Conservation (phyloP, 2,113 vertebrate species). For the Trichomycterus rosablanca region DNA sequence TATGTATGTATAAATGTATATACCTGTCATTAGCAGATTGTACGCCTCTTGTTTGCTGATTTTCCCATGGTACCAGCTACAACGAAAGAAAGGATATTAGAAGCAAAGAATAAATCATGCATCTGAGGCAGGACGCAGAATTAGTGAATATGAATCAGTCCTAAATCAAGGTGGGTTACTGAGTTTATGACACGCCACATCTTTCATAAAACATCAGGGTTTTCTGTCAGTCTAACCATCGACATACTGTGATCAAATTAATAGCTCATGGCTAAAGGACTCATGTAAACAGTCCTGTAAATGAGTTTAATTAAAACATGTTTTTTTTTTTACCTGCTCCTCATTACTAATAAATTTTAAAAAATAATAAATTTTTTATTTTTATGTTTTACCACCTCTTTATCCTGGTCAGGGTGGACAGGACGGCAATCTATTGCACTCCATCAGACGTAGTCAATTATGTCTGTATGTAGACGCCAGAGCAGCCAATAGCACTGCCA, state of each 20-base stretch:
- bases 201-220: background rate
- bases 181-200: background rate
- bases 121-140: conserved; percentile 36
- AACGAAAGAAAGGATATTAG: conserved; percentile 42
- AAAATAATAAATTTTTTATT: too few species aligned
- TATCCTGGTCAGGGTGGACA: too few species aligned
- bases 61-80: conserved; percentile 98
- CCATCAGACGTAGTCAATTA: too few species aligned
- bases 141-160: conserved; percentile 38
- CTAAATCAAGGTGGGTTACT: conserved; percentile 41
- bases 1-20: conserved; percentile 5
- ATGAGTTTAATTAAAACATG: too few species aligned
- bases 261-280: background rate
- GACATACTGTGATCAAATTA: conserved; percentile 6
- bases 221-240: background rate
- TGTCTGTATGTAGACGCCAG: too few species aligned
- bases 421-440: too few species aligned
- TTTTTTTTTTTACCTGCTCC: too few species aligned
- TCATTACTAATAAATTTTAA: too few species aligned
- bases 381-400: too few species aligned
- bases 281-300: background rate
- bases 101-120: conserved; percentile 7
- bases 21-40: conserved; percentile 97
- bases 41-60: conserved; percentile 98
- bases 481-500: too few species aligned